Conservation (phyloP, 2,113 vertebrate species). For the Lepus europaeus region DNA sequence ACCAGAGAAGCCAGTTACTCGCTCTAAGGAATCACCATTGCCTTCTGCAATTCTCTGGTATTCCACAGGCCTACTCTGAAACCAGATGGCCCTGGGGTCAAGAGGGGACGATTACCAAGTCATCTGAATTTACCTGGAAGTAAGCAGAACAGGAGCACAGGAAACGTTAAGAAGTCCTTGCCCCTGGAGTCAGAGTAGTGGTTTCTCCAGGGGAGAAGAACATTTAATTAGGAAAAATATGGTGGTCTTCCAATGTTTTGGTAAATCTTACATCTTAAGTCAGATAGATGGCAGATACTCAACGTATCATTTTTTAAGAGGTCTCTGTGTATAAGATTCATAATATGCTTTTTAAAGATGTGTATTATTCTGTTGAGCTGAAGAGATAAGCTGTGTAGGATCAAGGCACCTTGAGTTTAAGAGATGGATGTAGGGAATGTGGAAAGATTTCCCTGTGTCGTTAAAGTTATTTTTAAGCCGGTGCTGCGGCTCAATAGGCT, state of each 20-base stretch:
- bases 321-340: not conserved
- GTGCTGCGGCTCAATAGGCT: too few species aligned
- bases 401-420: not conserved
- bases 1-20: not conserved
- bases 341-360: not conserved
- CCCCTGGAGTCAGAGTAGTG: not conserved
- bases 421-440: not conserved
- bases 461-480: not conserved
- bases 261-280: slow-evolving; percentile 7
- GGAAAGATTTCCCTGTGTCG: not conserved
- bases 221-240: not conserved
- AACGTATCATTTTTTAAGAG: not conserved
- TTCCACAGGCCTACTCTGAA: not conserved
- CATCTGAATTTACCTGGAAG: not conserved
- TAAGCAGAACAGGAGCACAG: not conserved
- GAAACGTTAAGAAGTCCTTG: not conserved
- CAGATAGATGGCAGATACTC: not conserved
- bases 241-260: not conserved
- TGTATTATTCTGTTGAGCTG: not conserved
- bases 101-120: not conserved
- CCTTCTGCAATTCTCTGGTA: not conserved
- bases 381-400: not conserved
- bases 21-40: too few species aligned
- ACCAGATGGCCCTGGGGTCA: not conserved
- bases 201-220: not conserved